These are phyloP conservation scores for Simalia tracyae DNA, from an alignment of 2,797 vertebrate genomes.

Conservation along the genomic window DNA sequence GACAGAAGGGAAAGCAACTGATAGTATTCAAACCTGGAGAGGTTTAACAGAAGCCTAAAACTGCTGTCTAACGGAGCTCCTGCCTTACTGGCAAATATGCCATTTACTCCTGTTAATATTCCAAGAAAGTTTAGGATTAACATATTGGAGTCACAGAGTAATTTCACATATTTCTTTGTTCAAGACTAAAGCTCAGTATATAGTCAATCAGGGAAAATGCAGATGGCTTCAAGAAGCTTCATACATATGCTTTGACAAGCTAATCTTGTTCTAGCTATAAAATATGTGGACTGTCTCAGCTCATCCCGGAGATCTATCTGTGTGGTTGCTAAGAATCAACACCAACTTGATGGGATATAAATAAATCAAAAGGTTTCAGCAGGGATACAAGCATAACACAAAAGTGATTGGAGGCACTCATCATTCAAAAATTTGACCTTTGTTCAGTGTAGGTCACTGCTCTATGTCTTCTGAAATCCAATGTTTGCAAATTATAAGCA, in stretches of 20 bases:
- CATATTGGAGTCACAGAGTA: neutral
- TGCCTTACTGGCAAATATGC: neutral
- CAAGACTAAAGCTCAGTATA: neutral
- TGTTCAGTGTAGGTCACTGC: neutral
- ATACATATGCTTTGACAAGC: neutral
- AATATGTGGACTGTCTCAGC: neutral
- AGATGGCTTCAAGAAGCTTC: neutral
- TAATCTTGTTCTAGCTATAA: neutral
- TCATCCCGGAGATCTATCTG: neutral
- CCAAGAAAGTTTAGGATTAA: neutral
- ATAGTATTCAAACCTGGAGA: neutral
- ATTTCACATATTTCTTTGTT: neutral
- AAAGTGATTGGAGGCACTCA: neutral
- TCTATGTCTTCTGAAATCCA: neutral
- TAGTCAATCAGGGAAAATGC: constrained; percentile 15
- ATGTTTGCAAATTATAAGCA: neutral
- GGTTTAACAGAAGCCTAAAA: neutral
- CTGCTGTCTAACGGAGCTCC: neutral
- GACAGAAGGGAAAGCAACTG: neutral
- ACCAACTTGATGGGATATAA: neutral
- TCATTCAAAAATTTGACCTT: neutral
- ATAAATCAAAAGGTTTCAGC: neutral
- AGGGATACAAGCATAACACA: neutral
- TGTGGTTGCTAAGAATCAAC: neutral
- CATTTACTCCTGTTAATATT: neutral